Evolutionary conservation across 2,797 vertebrate species (phyloP), one percentile per base, ranked within the genome.

Genomic region (Sphenodon punctatus): DNA sequence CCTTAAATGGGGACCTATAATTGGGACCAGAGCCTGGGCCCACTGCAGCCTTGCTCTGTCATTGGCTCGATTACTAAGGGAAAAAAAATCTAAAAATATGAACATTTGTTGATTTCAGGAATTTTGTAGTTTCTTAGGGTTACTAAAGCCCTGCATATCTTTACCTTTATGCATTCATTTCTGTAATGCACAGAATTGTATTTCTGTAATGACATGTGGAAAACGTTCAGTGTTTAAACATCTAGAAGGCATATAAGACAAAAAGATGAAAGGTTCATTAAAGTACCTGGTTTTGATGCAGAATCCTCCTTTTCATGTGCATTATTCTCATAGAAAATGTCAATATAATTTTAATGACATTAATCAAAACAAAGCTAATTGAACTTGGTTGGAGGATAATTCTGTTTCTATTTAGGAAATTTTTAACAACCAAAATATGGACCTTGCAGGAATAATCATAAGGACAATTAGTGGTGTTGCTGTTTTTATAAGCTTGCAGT

Each of bases 341-440:
- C 8, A 75, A 78, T 86, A 85, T 71, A 80, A 71, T 88, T 80
- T 85, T 84, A 89, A 82, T 56, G 39, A 43, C 69, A 84, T 23
- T 8, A 15, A 51, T 80, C 68, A 82, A 78, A 38, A 59, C 70
- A 64, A 80, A 79, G 45, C 14, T 73, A 63, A 56, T 32, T 59
- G 8, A 2, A 66, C 63, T 78, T 68, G 68, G 45, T 43, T 1
- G 66, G 59, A 84, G 76, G 83, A 78, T 82, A 84, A 63, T 23
- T 4, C 73, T 71, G 71, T 86, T 59, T 46, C 41, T 10, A 15
- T 56, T 77, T 49, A 38, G 59, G 61, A 60, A 70, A 30, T 46
- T 43, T 5, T 36, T 67, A 61, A n/a, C n/a, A 75, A 63, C 78
- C 79, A 3, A 19, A 51, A 73, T 90, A 58, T 19, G 45, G 59